phyloP scores from a whole-genome alignment of 1,140 invertebrate species.

The Lethrus apterus region DNA sequence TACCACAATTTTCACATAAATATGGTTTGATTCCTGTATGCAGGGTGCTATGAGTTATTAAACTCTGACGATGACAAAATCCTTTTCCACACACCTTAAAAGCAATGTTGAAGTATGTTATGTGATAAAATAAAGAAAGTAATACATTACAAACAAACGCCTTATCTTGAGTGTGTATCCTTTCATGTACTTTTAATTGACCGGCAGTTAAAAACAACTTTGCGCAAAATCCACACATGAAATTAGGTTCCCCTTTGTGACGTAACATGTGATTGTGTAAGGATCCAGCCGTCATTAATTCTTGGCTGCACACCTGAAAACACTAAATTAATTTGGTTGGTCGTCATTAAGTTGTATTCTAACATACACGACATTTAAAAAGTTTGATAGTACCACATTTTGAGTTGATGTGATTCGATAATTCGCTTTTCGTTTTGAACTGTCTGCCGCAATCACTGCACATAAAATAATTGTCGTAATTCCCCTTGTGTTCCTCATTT shows the following conservation, averaged over 20 bases:
- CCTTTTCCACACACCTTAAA: slow-evolving; percentile 47
- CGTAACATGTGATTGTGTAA: slow-evolving; percentile 40
- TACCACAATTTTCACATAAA: slow-evolving; percentile 39
- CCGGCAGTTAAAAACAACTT: slow-evolving; percentile 35
- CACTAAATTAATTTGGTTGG: not conserved
- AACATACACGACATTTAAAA: slow-evolving; percentile 29
- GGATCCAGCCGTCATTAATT: slow-evolving; percentile 38
- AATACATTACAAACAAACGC: slow-evolving; percentile 47
- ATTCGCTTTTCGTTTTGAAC: slow-evolving; percentile 35
- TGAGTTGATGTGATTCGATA: slow-evolving; percentile 35
- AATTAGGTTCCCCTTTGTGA: slow-evolving; percentile 43
- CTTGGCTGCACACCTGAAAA: slow-evolving; percentile 37
- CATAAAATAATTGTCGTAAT: slow-evolving; percentile 24
- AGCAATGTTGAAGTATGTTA: not conserved
- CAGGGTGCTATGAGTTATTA: slow-evolving; percentile 45
- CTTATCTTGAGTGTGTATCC: slow-evolving; percentile 45
- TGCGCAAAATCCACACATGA: slow-evolving; percentile 45
- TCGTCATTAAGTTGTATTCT: not conserved
- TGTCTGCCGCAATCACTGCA: slow-evolving; percentile 40
- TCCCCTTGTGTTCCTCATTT: slow-evolving; percentile 26
- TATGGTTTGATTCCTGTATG: slow-evolving; percentile 46
- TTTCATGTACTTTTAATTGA: slow-evolving; percentile 36
- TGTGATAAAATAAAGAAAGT: too few relatives aligned
- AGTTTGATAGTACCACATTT: slow-evolving; percentile 37
- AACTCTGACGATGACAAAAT: slow-evolving; percentile 46